These are phyloP conservation scores for Gila orcuttii DNA, from an alignment of 2,113 vertebrate species.

Conservation along the genomic window DNA sequence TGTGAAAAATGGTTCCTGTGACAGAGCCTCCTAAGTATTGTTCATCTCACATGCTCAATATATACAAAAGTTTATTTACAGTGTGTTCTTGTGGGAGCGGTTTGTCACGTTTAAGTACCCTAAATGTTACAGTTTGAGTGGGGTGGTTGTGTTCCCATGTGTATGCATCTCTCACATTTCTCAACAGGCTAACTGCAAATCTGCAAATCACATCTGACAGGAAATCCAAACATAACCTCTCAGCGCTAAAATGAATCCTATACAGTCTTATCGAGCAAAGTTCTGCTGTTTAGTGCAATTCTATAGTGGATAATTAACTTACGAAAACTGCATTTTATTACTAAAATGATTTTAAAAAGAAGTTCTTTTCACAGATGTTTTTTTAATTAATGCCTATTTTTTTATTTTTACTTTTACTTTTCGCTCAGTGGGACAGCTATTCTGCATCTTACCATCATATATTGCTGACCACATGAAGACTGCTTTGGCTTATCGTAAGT, in stretches of 20 bases:
- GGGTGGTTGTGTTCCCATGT: background rate
- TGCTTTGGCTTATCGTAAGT: slow-evolving; percentile 77
- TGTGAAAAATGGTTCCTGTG: background rate
- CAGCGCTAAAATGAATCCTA: background rate
- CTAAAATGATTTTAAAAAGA: background rate
- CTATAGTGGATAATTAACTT: background rate
- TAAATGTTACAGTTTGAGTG: background rate
- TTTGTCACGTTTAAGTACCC: slow-evolving; percentile 9
- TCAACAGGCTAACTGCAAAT: background rate
- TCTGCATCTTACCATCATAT: slow-evolving; percentile 84
- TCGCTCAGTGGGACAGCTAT: slow-evolving; percentile 73
- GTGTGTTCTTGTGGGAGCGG: background rate
- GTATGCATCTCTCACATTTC: background rate
- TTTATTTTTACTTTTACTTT: background rate
- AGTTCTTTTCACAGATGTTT: background rate
- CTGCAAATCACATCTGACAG: background rate
- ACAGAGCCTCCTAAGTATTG: background rate
- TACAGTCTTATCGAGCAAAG: background rate
- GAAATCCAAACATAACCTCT: slow-evolving; percentile 56
- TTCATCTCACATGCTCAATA: background rate
- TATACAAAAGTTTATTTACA: background rate
- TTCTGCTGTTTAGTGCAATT: background rate
- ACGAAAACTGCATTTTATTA: background rate
- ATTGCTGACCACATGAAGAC: slow-evolving; percentile 72
- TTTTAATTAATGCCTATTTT: background rate